Percentiles rank a stretch among this genome's conserved stretches.
phyloP scores from a whole-genome alignment of 2,888 invertebrate genomes.

The Aquatica leii region DNA sequence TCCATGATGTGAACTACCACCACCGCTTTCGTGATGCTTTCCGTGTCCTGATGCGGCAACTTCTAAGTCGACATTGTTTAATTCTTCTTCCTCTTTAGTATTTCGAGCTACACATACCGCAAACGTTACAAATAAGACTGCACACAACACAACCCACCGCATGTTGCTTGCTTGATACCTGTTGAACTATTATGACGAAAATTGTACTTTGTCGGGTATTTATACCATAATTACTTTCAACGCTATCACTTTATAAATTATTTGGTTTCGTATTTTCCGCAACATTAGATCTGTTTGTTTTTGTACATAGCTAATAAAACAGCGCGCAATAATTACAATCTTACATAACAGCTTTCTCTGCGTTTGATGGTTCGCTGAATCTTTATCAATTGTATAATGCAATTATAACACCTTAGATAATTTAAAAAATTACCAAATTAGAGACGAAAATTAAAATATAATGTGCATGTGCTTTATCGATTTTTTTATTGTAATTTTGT shows the following conservation, averaged over 20 bases:
- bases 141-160: constrained; percentile 52
- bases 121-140: constrained; percentile 52
- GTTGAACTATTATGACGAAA: constrained; percentile 32
- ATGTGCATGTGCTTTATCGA: too few species aligned
- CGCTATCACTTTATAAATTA: constrained; percentile 42
- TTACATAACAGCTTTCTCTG: constrained; percentile 58
- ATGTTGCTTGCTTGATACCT: constrained; percentile 44
- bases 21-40: constrained; percentile 68
- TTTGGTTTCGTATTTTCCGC: constrained; percentile 52
- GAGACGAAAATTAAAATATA: too few species aligned
- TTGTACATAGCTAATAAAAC: constrained; percentile 37
- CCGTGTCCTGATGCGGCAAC: constrained; percentile 29
- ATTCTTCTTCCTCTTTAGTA: constrained; percentile 51
- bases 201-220: constrained; percentile 44
- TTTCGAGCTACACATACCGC: constrained; percentile 51
- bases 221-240: constrained; percentile 50
- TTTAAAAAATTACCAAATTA: too few species aligned
- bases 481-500: too few species aligned
- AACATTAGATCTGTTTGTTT: constrained; percentile 47
- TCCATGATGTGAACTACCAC: constrained; percentile 74
- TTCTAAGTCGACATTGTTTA: constrained; percentile 27
- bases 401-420: too few species aligned
- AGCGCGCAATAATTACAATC: constrained; percentile 51
- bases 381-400: constrained; percentile 44
- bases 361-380: constrained; percentile 53